Evolutionary conservation across 2,113 vertebrate genomes (phyloP).

Genomic region (Cololabis saira): DNA sequence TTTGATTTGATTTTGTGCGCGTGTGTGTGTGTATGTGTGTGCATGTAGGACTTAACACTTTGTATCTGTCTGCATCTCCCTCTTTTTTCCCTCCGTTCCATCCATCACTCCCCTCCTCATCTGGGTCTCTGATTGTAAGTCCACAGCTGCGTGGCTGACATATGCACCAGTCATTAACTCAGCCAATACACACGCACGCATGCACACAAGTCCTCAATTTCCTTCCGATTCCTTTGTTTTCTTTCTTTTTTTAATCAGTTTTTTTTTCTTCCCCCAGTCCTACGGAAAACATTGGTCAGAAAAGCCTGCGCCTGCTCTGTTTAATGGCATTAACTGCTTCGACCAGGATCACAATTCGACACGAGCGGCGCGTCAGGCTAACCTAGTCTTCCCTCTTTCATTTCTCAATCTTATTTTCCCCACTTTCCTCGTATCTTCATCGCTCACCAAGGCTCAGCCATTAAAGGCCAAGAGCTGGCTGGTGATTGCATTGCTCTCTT

Average conservation of each 20-base stretch:
- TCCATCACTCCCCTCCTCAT: constrained; percentile 49
- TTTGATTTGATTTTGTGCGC: constrained; percentile 7
- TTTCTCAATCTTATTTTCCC: not conserved
- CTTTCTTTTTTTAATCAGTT: constrained; percentile 4
- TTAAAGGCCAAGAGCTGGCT: constrained; percentile 30
- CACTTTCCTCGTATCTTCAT: not conserved
- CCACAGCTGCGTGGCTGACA: constrained; percentile 68
- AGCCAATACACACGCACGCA: constrained; percentile 45
- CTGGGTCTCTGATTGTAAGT: constrained; percentile 70
- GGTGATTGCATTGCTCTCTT: constrained; percentile 45
- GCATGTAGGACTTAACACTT: constrained; percentile 41
- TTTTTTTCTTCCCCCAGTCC: constrained; percentile 10
- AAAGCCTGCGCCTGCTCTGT: not conserved
- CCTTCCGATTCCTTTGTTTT: constrained; percentile 17
- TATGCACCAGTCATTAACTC: constrained; percentile 74
- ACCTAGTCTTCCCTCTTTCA: not conserved
- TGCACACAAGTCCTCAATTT: constrained; percentile 36
- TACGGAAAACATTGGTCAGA: constrained; percentile 6
- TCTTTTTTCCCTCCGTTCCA: constrained; percentile 24
- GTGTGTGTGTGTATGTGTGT: not conserved
- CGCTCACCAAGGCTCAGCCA: constrained; percentile 14
- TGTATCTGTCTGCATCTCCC: constrained; percentile 36
- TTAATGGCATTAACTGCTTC: not conserved
- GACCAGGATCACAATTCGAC: not conserved
- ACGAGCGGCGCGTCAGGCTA: not conserved